Percentiles rank a stretch among this genome's conserved stretches.
Evolutionary conservation across 2,113 vertebrate genomes (phyloP).

Genomic region (Grallaria varia): DNA sequence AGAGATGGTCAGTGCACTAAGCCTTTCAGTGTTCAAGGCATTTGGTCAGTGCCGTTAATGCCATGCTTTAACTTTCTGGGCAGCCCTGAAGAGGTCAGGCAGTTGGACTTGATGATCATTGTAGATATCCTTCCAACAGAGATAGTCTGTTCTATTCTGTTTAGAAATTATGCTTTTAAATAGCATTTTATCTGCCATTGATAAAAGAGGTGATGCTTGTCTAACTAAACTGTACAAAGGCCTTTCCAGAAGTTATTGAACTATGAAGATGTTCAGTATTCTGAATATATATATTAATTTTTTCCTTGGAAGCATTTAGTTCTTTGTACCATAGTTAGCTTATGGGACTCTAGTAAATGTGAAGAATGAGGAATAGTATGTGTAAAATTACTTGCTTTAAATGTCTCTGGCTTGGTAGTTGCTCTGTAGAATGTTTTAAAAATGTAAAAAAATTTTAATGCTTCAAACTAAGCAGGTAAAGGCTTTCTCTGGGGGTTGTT

Average conservation of each 20-base stretch:
- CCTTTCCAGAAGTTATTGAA: not conserved
- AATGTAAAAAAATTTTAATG: not conserved
- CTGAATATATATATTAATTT: not conserved
- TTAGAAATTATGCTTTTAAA: not conserved
- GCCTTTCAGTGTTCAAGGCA: not conserved
- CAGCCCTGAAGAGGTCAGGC: not conserved
- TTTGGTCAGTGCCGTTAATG: not conserved
- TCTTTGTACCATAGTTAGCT: not conserved
- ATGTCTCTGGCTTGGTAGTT: not conserved
- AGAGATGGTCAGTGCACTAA: not conserved
- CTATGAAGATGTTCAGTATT: not conserved
- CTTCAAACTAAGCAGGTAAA: not conserved
- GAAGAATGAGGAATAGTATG: not conserved
- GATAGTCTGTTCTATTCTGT: not conserved
- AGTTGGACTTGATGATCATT: not conserved
- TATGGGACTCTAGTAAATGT: not conserved
- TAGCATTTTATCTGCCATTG: not conserved
- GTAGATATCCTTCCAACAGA: not conserved
- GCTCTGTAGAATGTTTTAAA: not conserved
- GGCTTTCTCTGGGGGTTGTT: not conserved
- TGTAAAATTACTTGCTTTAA: not conserved
- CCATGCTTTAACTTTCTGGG: not conserved
- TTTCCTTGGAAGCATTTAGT: not conserved
- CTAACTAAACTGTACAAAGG: not conserved
- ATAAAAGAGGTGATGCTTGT: not conserved